These are phyloP conservation scores for Protodeltote pygarga DNA, from an alignment of 2,888 invertebrate species.

Conservation along the genomic window DNA sequence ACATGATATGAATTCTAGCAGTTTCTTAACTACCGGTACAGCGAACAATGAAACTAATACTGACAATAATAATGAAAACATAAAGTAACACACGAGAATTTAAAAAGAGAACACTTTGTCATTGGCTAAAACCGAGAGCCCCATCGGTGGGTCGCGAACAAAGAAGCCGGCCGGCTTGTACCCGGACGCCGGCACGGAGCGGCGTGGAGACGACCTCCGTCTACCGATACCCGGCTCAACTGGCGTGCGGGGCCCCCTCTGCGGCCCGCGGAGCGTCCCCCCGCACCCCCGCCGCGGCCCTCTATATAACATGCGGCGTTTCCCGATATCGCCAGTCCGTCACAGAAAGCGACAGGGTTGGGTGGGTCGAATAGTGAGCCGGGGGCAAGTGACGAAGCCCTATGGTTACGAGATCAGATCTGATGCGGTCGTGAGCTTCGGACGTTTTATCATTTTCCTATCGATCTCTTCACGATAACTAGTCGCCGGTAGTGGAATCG, in stretches of 20 bases:
- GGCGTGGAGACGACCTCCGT: slow-evolving; percentile 62
- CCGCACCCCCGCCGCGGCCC: slow-evolving; percentile 72
- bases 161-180: slow-evolving; percentile 81
- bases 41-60: slow-evolving; percentile 30
- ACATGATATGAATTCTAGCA: slow-evolving; percentile 43
- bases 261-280: slow-evolving; percentile 71
- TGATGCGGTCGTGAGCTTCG: slow-evolving; percentile 82
- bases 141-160: slow-evolving; percentile 68
- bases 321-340: slow-evolving; percentile 82
- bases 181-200: slow-evolving; percentile 59
- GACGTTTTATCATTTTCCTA: slow-evolving; percentile 75
- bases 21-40: slow-evolving; percentile 31
- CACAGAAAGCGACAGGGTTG: slow-evolving; percentile 83
- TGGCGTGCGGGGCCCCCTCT: slow-evolving; percentile 81
- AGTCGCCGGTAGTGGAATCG: slow-evolving; percentile 78
- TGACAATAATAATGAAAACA: slow-evolving; percentile 4
- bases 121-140: slow-evolving; percentile 22
- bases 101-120: slow-evolving; percentile 38
- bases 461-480: slow-evolving; percentile 81
- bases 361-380: slow-evolving; percentile 80
- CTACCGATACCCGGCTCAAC: slow-evolving; percentile 65
- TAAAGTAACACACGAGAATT: slow-evolving; percentile 29
- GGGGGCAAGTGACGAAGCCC: slow-evolving; percentile 82
- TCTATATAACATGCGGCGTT: slow-evolving; percentile 78
- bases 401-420: slow-evolving; percentile 86